These are phyloP conservation scores for Xiphias gladius DNA, from an alignment of 2,113 vertebrate genomes.

Conservation along the genomic window DNA sequence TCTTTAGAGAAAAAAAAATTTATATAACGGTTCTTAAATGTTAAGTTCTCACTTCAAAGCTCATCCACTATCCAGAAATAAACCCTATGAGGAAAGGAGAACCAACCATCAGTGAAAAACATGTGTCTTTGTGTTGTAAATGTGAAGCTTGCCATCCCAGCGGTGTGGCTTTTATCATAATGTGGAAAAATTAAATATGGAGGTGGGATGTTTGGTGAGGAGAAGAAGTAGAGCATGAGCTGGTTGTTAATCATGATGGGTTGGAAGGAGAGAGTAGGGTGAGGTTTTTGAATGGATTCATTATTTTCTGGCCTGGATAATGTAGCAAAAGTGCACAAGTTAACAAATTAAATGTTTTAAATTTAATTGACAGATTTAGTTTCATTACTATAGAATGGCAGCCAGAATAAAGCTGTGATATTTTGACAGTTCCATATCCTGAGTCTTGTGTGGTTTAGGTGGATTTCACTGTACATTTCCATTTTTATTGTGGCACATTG, in stretches of 20 bases:
- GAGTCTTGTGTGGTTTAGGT: neutral
- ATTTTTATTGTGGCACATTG: neutral
- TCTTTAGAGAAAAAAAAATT: constrained; percentile 4
- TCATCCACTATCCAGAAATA: constrained; percentile 45
- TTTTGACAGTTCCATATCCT: neutral
- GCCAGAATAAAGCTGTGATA: neutral
- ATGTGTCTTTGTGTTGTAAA: constrained; percentile 52
- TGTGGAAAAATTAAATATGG: constrained; percentile 46
- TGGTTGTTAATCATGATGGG: constrained; percentile 34
- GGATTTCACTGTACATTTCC: neutral
- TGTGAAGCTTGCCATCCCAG: neutral
- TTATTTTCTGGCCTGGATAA: neutral
- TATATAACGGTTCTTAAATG: constrained; percentile 29
- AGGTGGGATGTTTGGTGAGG: constrained; percentile 30
- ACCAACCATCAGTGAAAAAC: constrained; percentile 30
- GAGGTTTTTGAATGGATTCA: neutral
- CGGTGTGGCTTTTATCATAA: constrained; percentile 48
- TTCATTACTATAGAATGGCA: neutral
- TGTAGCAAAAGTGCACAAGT: neutral
- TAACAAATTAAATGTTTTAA: neutral
- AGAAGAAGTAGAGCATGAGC: constrained; percentile 35
- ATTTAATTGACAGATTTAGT: constrained; percentile 2
- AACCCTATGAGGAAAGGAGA: constrained; percentile 31
- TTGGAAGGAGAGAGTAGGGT: neutral
- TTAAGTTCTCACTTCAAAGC: constrained; percentile 52